Evolutionary conservation across 2,888 invertebrate species (phyloP).

Genomic region (Ganaspis brasiliensis): DNA sequence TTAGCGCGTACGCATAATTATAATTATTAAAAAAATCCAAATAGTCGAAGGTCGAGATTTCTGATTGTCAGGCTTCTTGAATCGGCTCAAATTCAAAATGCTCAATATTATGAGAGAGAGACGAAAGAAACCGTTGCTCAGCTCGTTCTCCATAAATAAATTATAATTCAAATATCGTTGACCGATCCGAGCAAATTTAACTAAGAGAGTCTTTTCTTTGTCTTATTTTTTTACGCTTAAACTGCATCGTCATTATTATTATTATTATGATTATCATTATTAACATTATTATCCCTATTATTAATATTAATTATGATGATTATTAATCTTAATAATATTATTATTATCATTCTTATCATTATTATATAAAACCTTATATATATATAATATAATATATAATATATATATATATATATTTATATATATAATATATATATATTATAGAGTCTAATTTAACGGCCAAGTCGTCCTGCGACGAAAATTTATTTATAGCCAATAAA

Average conservation of each 20-base stretch:
- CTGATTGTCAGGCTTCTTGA: constrained; percentile 16
- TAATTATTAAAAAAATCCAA: not conserved
- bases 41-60: constrained; percentile 19
- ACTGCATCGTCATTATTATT: constrained; percentile 8
- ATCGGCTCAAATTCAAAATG: constrained; percentile 31
- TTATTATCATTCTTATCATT: no score
- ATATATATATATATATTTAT: no score
- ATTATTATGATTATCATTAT: constrained; percentile 45
- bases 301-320: no score
- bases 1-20: not conserved
- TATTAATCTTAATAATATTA: not conserved
- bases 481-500: constrained; percentile 45
- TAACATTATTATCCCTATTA: constrained; percentile 44
- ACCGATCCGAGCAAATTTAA: constrained; percentile 40
- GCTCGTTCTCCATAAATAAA: constrained; percentile 20
- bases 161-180: constrained; percentile 29
- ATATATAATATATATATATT: constrained; percentile 23
- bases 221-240: constrained; percentile 41
- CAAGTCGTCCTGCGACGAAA: constrained; percentile 50
- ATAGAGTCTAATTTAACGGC: constrained; percentile 30
- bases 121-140: constrained; percentile 27
- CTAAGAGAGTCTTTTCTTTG: constrained; percentile 22
- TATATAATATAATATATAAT: no score
- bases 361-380: no score
- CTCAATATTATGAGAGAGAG: constrained; percentile 21